These are phyloP conservation scores for Acanthosepion pharaonis DNA, from an alignment of 2,888 invertebrate species.

Conservation along the genomic window DNA sequence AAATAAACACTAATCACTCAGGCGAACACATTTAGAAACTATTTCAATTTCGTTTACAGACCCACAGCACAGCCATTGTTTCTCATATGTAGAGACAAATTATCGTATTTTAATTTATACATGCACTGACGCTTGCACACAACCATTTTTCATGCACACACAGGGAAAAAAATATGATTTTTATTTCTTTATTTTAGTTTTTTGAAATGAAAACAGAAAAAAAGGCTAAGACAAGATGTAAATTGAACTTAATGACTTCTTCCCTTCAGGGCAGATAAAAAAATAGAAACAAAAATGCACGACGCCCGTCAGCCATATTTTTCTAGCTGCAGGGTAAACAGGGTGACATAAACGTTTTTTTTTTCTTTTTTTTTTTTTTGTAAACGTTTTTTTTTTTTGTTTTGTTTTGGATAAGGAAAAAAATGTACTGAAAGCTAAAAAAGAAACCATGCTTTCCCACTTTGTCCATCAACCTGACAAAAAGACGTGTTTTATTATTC, in stretches of 20 bases:
- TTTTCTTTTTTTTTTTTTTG: not conserved
- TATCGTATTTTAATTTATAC: too few species aligned
- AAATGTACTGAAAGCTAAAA: not conserved
- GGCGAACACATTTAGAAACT: too few species aligned
- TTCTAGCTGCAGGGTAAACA: not conserved
- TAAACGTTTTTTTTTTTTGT: not conserved
- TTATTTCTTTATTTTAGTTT: not conserved
- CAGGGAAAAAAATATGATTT: too few species aligned
- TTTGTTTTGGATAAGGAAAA: not conserved
- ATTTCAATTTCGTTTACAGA: too few species aligned
- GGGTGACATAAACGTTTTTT: not conserved
- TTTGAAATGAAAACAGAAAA: not conserved
- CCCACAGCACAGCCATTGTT: too few species aligned
- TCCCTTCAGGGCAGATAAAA: not conserved
- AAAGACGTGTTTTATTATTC: not conserved
- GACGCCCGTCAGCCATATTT: not conserved
- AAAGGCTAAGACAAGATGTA: not conserved
- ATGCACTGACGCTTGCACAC: too few species aligned
- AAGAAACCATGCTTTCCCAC: not conserved
- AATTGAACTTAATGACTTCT: conserved; percentile 1
- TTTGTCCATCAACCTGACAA: not conserved
- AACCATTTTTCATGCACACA: too few species aligned
- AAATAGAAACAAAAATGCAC: not conserved
- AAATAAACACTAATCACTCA: too few species aligned
- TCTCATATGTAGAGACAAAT: too few species aligned